A percentile compares a stretch with the other conserved stretches of the same genome.
These are phyloP conservation scores for Hybos culiciformis DNA, from an alignment of 2,888 invertebrate genomes.

Conservation along the genomic window DNA sequence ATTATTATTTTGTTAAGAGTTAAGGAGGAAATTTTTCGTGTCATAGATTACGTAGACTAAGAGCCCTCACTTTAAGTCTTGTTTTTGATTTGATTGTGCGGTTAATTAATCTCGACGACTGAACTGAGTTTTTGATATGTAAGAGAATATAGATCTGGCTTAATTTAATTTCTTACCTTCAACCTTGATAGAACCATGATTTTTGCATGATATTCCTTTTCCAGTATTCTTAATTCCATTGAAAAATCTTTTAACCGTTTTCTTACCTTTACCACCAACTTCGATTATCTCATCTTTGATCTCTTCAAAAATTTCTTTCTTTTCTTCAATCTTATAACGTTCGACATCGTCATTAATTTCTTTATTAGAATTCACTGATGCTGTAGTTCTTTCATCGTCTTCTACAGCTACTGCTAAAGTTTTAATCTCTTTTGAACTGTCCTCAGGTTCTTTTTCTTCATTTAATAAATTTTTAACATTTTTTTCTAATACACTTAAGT, in stretches of 20 bases:
- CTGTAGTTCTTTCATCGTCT: constrained; percentile 31
- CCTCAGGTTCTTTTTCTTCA: constrained; percentile 4
- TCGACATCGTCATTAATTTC: constrained; percentile 22
- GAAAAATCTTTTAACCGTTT: constrained; percentile 25
- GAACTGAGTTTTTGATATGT: background rate
- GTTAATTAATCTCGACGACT: no score
- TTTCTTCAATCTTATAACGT: constrained; percentile 15
- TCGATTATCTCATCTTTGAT: background rate
- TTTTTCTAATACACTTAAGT: background rate
- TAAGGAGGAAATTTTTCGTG: no score
- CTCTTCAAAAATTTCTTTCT: no score
- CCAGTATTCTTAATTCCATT: constrained; percentile 24
- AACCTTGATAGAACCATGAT: constrained; percentile 26
- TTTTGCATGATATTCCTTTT: constrained; percentile 25
- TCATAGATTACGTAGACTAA: no score
- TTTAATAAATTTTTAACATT: background rate
- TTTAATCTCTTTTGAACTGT: constrained; percentile 7
- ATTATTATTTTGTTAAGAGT: no score
- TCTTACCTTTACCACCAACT: constrained; percentile 16
- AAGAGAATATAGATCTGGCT: background rate
- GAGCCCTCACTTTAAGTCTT: no score
- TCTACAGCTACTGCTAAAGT: constrained; percentile 7
- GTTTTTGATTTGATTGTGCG: no score
- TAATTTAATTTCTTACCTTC: constrained; percentile 21
- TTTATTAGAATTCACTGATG: constrained; percentile 31